Conservation (phyloP, 2,113 vertebrate species). For the Piaya cayana region DNA sequence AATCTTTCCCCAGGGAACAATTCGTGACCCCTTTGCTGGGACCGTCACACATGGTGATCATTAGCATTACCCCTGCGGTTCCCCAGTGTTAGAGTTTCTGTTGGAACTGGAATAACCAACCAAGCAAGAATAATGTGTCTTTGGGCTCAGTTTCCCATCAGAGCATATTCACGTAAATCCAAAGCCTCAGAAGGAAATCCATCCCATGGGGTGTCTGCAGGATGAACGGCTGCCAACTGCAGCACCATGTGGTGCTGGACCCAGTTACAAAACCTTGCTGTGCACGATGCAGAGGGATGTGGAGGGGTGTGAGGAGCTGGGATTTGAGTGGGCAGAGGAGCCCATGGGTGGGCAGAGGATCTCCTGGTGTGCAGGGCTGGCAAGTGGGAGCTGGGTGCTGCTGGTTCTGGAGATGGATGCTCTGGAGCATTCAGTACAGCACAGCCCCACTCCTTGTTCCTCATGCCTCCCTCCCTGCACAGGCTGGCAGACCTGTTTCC, state of each 20-base stretch:
- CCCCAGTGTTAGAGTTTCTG: neutral
- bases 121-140: neutral
- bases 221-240: neutral
- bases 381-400: neutral
- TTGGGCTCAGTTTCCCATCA: accelerated
- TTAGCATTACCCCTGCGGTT: neutral
- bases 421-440: neutral
- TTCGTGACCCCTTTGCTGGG: neutral
- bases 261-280: accelerated
- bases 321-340: accelerated
- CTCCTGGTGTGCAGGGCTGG: neutral
- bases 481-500: neutral
- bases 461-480: accelerated
- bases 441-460: neutral
- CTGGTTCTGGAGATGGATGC: neutral
- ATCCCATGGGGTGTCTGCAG: accelerated
- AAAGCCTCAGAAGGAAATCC: neutral
- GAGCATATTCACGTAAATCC: accelerated
- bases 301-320: accelerated
- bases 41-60: accelerated
- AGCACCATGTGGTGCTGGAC: neutral
- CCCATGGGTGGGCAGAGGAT: neutral
- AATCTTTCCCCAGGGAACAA: neutral
- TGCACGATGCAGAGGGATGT: neutral
- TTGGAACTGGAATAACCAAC: neutral